These are phyloP conservation scores for Hermaeophaga mercurialis DNA, from an alignment of 2,888 invertebrate species.

Conservation along the genomic window DNA sequence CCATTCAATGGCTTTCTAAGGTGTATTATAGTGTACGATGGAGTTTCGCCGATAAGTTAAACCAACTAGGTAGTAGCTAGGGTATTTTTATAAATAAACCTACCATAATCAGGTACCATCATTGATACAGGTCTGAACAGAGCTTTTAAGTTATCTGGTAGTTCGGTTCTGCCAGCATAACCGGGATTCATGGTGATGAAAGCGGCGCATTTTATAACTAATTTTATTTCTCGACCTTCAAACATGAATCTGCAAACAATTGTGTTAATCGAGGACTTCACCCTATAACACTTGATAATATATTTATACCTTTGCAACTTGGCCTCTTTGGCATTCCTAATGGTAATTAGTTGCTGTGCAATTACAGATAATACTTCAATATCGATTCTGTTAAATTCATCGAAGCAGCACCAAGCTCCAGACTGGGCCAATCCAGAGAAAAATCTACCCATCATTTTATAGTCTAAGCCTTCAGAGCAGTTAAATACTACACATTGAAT, in stretches of 20 bases:
- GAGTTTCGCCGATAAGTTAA: no score
- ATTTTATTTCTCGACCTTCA: slow-evolving; percentile 85
- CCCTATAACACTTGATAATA: no score
- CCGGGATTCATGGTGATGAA: slow-evolving; percentile 95
- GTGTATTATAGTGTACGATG: no score
- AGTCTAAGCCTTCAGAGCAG: slow-evolving; percentile 80
- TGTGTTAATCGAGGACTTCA: no score
- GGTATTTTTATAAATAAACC: no score
- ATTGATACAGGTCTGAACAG: slow-evolving; percentile 85
- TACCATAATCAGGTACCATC: slow-evolving; percentile 93
- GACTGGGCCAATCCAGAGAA: slow-evolving; percentile 89
- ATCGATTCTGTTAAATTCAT: slow-evolving; percentile 90
- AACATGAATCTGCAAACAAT: slow-evolving; percentile 74
- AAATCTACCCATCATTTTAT: slow-evolving; percentile 88
- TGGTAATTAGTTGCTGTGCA: slow-evolving; percentile 87
- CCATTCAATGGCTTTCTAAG: no score
- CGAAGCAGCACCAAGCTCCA: slow-evolving; percentile 92
- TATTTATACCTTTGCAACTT: slow-evolving; percentile 48
- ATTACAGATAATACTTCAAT: slow-evolving; percentile 90
- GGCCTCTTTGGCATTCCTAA: slow-evolving; percentile 81
- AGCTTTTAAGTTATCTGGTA: slow-evolving; percentile 88
- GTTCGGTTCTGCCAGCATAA: slow-evolving; percentile 86
- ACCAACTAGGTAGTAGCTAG: no score
- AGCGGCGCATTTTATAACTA: slow-evolving; percentile 79
- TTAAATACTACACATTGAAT: slow-evolving; percentile 92